phyloP scores from a whole-genome alignment of 2,113 vertebrate genomes.

The Halichoeres trimaculatus region DNA sequence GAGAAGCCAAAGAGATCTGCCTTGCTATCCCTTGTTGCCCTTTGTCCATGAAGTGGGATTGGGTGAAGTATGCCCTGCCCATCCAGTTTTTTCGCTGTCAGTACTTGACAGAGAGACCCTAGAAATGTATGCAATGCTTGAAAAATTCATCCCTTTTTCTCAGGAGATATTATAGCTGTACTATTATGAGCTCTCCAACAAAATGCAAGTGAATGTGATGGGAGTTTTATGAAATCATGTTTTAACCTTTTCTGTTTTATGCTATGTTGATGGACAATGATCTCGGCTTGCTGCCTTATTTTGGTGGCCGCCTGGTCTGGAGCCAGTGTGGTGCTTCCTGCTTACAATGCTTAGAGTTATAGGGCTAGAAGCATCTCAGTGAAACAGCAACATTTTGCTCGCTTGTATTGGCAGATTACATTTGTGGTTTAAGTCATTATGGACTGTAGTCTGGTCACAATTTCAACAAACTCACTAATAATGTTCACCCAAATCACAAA shows the following conservation, averaged over 20 bases:
- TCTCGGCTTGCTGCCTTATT: slow-evolving; percentile 46
- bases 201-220: slow-evolving; percentile 83
- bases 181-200: slow-evolving; percentile 82
- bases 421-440: slow-evolving; percentile 16
- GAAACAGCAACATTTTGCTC: slow-evolving; percentile 59
- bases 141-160: slow-evolving; percentile 84
- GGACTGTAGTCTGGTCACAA: slow-evolving; percentile 59
- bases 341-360: slow-evolving; percentile 71
- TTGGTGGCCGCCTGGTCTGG: slow-evolving; percentile 47
- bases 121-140: slow-evolving; percentile 84
- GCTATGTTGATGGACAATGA: slow-evolving; percentile 72
- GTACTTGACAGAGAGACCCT: slow-evolving; percentile 76
- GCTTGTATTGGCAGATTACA: slow-evolving; percentile 60
- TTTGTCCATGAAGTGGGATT: slow-evolving; percentile 68
- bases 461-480: slow-evolving; percentile 56
- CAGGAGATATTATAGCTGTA: slow-evolving; percentile 83
- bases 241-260: slow-evolving; percentile 70
- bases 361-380: slow-evolving; percentile 75
- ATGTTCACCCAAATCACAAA: slow-evolving; percentile 62
- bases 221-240: slow-evolving; percentile 76
- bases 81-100: slow-evolving; percentile 76
- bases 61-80: slow-evolving; percentile 68
- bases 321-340: slow-evolving; percentile 70
- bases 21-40: slow-evolving; percentile 77
- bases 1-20: slow-evolving; percentile 84